Evolutionary conservation across 2,888 invertebrate genomes (phyloP).

Genomic region (Nudaria mundana): DNA sequence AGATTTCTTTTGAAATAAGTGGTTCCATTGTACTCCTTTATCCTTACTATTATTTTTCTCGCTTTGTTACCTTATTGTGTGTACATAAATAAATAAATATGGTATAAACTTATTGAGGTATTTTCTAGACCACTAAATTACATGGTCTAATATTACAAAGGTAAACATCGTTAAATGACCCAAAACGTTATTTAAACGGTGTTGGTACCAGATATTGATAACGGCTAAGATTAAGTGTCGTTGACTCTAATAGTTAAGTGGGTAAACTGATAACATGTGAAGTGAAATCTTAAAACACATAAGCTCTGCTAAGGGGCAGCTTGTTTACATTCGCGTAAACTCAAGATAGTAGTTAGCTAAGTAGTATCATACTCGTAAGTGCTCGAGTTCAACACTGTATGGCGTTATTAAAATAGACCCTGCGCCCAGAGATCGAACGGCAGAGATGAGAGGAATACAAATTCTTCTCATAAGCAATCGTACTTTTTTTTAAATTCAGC

Average conservation of each 20-base stretch:
- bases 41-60: too few species aligned
- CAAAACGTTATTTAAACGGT: conserved; percentile 51
- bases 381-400: too few species aligned
- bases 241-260: conserved; percentile 61
- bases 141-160: conserved; percentile 6
- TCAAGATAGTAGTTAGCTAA: conserved; percentile 8
- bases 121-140: background rate
- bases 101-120: background rate
- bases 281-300: conserved; percentile 28
- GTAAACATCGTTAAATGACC: conserved; percentile 47
- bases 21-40: too few species aligned
- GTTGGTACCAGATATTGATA: conserved; percentile 49
- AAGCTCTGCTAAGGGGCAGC: conserved; percentile 15
- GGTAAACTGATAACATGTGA: conserved; percentile 48
- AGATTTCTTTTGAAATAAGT: too few species aligned
- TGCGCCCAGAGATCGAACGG: too few species aligned
- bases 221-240: conserved; percentile 56
- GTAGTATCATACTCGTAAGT: conserved; percentile 4
- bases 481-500: too few species aligned
- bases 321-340: conserved; percentile 13
- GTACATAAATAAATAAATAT: too few species aligned
- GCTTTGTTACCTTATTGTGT: too few species aligned
- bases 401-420: too few species aligned
- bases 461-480: too few species aligned
- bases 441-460: too few species aligned